Evolutionary conservation across 2,113 vertebrate species (phyloP).

Genomic region (Otis tarda): DNA sequence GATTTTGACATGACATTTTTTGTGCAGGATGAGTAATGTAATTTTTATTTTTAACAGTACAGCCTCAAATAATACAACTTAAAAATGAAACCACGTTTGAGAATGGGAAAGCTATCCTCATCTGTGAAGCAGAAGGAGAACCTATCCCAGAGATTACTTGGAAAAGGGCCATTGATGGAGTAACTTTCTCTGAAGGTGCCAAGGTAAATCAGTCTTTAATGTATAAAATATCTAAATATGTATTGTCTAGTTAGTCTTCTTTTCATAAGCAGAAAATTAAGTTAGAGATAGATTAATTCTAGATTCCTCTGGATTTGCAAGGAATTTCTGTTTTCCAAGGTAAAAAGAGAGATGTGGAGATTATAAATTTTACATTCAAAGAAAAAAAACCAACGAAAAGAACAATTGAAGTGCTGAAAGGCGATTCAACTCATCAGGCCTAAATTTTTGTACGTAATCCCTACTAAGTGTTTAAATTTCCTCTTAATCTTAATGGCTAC

Average conservation of each 20-base stretch:
- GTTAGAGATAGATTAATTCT: not conserved
- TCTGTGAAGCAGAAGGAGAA: slow-evolving; percentile 94
- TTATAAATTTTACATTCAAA: not conserved
- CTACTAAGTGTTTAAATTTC: not conserved
- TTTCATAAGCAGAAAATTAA: not conserved
- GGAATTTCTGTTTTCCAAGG: not conserved
- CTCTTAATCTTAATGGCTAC: not conserved
- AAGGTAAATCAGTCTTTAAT: slow-evolving; percentile 81
- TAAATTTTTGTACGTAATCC: not conserved
- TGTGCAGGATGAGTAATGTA: slow-evolving; percentile 59
- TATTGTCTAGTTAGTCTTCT: not conserved
- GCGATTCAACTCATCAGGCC: not conserved
- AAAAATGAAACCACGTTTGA: slow-evolving; percentile 93
- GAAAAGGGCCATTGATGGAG: slow-evolving; percentile 89
- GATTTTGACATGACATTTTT: not conserved
- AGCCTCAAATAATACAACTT: slow-evolving; percentile 95
- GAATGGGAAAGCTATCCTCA: slow-evolving; percentile 88
- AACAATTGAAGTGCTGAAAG: not conserved
- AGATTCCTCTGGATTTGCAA: not conserved
- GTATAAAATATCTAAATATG: not conserved
- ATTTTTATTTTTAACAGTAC: slow-evolving; percentile 86
- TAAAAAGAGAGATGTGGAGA: not conserved
- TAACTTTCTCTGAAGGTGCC: slow-evolving; percentile 87
- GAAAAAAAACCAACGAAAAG: not conserved
- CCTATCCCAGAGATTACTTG: slow-evolving; percentile 94